A percentile compares a stretch with the other conserved stretches of the same genome.
Evolutionary conservation across 1,140 invertebrate species (phyloP).

Genomic region (Papilio polyxenes): DNA sequence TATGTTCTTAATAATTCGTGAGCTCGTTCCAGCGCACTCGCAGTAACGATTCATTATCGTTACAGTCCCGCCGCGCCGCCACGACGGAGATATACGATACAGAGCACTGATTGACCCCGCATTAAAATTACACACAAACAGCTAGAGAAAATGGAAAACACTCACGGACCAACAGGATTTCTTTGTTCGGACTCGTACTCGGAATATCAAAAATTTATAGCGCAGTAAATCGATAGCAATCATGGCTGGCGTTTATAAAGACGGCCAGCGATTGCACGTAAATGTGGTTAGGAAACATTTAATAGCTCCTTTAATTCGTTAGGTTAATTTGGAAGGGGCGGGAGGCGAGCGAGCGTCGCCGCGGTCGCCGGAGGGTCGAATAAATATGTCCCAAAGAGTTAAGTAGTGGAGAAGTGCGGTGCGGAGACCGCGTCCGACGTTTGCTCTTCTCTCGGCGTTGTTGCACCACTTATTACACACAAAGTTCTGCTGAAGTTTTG

Average conservation of each 20-base stretch:
- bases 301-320: constrained; percentile 73
- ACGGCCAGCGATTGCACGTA: constrained; percentile 55
- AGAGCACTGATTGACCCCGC: constrained; percentile 79
- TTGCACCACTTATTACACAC: constrained; percentile 81
- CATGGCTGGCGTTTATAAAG: constrained; percentile 58
- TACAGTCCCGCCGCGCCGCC: constrained; percentile 61
- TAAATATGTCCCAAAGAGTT: constrained; percentile 81
- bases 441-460: constrained; percentile 80
- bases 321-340: constrained; percentile 73
- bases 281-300: constrained; percentile 57
- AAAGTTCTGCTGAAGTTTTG: constrained; percentile 80
- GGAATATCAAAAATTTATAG: constrained; percentile 72
- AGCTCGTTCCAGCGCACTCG: constrained; percentile 71
- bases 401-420: constrained; percentile 77
- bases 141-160: constrained; percentile 71
- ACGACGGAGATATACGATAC: constrained; percentile 75
- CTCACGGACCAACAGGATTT: constrained; percentile 65
- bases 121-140: constrained; percentile 81
- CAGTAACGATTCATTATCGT: constrained; percentile 77
- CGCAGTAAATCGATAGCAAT: constrained; percentile 60
- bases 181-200: constrained; percentile 71
- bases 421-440: constrained; percentile 78
- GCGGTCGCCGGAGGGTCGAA: constrained; percentile 78
- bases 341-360: constrained; percentile 56
- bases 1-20: constrained; percentile 74